Evolutionary conservation across 1,140 invertebrate genomes (phyloP), one percentile per base, ranked within the genome.

Genomic region (Protaetia brevitarsis): DNA sequence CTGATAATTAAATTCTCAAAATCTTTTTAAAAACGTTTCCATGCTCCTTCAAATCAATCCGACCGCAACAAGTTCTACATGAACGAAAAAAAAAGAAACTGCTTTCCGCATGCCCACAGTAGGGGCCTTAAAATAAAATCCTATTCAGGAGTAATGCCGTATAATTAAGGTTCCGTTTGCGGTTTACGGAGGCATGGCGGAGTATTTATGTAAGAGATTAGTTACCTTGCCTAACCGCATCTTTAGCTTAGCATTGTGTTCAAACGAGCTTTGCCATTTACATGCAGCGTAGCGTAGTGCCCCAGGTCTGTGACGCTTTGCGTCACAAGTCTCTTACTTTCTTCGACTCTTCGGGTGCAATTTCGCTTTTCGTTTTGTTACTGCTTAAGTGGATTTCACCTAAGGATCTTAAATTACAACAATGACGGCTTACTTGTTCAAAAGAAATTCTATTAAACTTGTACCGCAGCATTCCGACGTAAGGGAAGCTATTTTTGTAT

Each of bases 151-250:
- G 41, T 51, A 51, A 51, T 51, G 41, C 41, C 41, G 41, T 51
- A 51, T 51, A 51, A 51, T 51, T 51, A 51, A 51, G 41, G 41
- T 51, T 51, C 26, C 41, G 41, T 19, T 51, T 51, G 41, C 41
- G 41, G 41, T 51, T 51, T 19, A 51, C 41, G 41, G 41, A 51
- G 41, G 41, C 41, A 51, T 51, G 41, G 26, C 26, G 41, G 41
- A 23, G 41, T 51, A 51, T 51, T 51, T 51, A 51, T 51, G 41
- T 51, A 51, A 51, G 41, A 51, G 41, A 51, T 51, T 51, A 51
- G 13, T 51, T 51, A 51, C 41, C 41, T 51, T 51, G 19, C 41
- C 41, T 51, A 51, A 51, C 41, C 41, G 41, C 41, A 51, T 51
- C 41, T 51, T 51, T 51, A 51, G 41, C 41, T 19, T 51, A 23